phyloP scores from a whole-genome alignment of 2,888 invertebrate genomes.

The Sturmia bella region DNA sequence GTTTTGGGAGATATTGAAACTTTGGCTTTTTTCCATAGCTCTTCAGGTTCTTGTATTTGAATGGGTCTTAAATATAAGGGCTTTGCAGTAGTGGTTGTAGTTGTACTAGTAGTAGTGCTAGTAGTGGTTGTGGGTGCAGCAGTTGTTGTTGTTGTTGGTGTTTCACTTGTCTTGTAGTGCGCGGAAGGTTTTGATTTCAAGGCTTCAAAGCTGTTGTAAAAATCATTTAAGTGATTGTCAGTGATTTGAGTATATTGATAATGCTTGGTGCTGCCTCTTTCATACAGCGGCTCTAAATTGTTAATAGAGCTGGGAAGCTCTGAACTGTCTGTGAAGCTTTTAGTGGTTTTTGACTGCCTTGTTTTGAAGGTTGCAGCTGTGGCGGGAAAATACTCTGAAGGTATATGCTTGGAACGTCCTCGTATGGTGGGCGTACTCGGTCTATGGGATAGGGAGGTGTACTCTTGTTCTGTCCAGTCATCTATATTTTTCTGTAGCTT shows the following conservation, averaged over 20 bases:
- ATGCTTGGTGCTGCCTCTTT: slow-evolving; percentile 72
- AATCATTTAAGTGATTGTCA: slow-evolving; percentile 76
- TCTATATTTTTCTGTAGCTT: slow-evolving; percentile 92
- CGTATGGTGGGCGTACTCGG: slow-evolving; percentile 84
- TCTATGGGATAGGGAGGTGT: slow-evolving; percentile 83
- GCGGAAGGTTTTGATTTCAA: slow-evolving; percentile 36
- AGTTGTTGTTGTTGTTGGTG: slow-evolving; percentile 68
- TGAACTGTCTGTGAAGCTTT: slow-evolving; percentile 68
- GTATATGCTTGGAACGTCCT: slow-evolving; percentile 88
- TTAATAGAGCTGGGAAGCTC: slow-evolving; percentile 76
- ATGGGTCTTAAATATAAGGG: slow-evolving; percentile 75
- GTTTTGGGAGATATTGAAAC: slow-evolving; percentile 89
- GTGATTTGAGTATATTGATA: slow-evolving; percentile 75
- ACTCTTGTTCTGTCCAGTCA: slow-evolving; percentile 91
- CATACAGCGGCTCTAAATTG: slow-evolving; percentile 76
- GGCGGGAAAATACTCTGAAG: slow-evolving; percentile 88
- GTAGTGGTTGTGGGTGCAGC: slow-evolving; percentile 67
- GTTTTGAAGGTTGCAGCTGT: slow-evolving; percentile 81
- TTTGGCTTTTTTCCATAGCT: slow-evolving; percentile 86
- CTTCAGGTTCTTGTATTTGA: slow-evolving; percentile 72
- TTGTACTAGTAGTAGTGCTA: slow-evolving; percentile 69
- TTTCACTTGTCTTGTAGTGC: slow-evolving; percentile 40
- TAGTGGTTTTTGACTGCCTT: slow-evolving; percentile 76
- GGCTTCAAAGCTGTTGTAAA: slow-evolving; percentile 70
- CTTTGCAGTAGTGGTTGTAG: slow-evolving; percentile 82